Evolutionary conservation across 2,797 vertebrate species (phyloP).

Genomic region (Stomatorhinus walkeri): DNA sequence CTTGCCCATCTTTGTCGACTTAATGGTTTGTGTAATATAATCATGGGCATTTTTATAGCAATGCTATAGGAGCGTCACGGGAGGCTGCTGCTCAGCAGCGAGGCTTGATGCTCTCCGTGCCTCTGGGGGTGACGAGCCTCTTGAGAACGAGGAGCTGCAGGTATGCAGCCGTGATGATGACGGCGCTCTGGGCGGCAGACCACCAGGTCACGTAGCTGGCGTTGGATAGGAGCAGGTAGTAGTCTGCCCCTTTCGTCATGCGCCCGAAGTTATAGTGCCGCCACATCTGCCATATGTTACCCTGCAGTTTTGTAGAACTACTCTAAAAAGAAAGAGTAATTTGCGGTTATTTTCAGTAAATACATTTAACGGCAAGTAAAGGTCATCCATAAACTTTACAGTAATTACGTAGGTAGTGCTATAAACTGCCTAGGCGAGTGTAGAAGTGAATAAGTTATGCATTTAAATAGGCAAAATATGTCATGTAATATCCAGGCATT

Average conservation of each 20-base stretch:
- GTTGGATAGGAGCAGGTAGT: constrained; percentile 75
- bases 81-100: constrained; percentile 58
- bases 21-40: background rate
- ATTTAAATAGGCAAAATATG: background rate
- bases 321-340: constrained; percentile 45
- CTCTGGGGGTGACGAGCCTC: constrained; percentile 64
- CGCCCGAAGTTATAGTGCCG: constrained; percentile 76
- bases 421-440: background rate
- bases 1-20: background rate
- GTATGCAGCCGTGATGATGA: constrained; percentile 73
- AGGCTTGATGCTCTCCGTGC: constrained; percentile 53
- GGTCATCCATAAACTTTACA: background rate
- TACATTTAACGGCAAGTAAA: background rate
- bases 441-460: background rate
- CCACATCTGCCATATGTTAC: constrained; percentile 80
- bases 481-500: background rate
- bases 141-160: constrained; percentile 84
- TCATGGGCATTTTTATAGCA: background rate
- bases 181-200: constrained; percentile 71
- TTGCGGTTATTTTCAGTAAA: background rate
- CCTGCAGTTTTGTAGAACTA: constrained; percentile 61
- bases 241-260: constrained; percentile 71
- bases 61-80: background rate
- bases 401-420: background rate
- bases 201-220: constrained; percentile 74